Evolutionary conservation across 2,888 invertebrate genomes (phyloP).

Genomic region (Hirtodrosophila alboralis): DNA sequence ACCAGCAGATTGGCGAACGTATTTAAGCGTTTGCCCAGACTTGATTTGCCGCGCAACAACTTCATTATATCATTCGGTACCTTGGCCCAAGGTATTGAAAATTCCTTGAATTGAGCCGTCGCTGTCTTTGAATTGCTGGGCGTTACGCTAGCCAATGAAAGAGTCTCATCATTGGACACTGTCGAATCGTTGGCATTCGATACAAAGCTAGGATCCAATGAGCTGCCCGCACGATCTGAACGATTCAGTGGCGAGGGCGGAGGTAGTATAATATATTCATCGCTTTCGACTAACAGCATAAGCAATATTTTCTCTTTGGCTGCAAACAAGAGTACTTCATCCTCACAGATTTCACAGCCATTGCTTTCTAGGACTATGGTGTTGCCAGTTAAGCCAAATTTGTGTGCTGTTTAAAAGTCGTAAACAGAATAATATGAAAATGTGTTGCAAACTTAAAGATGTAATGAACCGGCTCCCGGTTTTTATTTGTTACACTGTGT

Average conservation of each 20-base stretch:
- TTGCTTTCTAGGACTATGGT: constrained; percentile 70
- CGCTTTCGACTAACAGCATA: constrained; percentile 63
- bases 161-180: constrained; percentile 66
- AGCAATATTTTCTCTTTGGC: constrained; percentile 70
- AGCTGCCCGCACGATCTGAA: constrained; percentile 72
- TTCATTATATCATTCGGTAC: constrained; percentile 74
- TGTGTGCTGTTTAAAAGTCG: constrained; percentile 56
- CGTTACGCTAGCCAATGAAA: constrained; percentile 67
- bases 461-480: too few relatives aligned
- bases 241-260: constrained; percentile 73
- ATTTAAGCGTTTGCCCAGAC: constrained; percentile 66
- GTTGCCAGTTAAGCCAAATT: constrained; percentile 62
- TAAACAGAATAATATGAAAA: too few relatives aligned
- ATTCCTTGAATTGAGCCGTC: constrained; percentile 64
- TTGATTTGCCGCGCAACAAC: constrained; percentile 57
- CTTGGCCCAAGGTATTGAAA: constrained; percentile 69
- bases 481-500: too few relatives aligned
- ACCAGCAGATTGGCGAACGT: constrained; percentile 66
- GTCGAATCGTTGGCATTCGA: constrained; percentile 73
- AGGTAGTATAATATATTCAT: constrained; percentile 69
- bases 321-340: constrained; percentile 69
- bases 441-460: too few relatives aligned
- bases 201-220: constrained; percentile 74
- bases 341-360: constrained; percentile 71
- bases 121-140: constrained; percentile 64